Percentiles rank a stretch among this genome's conserved stretches.
Evolutionary conservation across 2,113 vertebrate genomes (phyloP).

Genomic region (Elachura formosa): DNA sequence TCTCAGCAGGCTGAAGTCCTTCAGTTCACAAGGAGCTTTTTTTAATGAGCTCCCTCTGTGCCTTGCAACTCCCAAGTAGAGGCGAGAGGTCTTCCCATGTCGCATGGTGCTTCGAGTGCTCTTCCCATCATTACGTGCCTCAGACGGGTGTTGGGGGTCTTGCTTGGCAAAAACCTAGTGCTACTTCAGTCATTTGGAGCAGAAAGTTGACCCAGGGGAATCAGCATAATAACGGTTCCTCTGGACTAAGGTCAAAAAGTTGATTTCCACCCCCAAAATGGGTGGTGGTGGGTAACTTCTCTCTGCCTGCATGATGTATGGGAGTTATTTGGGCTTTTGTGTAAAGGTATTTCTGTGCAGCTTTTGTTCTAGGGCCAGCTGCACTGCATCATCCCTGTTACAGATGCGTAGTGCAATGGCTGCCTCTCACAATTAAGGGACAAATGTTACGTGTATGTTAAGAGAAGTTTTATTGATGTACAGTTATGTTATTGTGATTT

Average conservation of each 20-base stretch:
- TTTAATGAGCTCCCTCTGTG: conserved; percentile 51
- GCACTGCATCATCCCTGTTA: not conserved
- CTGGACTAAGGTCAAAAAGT: not conserved
- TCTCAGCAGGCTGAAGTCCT: conserved; percentile 39
- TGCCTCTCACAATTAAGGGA: not conserved
- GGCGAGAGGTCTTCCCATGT: not conserved
- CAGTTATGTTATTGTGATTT: not conserved
- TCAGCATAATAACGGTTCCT: not conserved
- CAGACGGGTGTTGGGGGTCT: not conserved
- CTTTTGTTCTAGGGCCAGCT: not conserved
- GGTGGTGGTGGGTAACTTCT: not conserved
- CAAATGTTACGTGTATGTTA: not conserved
- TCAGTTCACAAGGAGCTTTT: conserved; percentile 25
- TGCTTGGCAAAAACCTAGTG: not conserved
- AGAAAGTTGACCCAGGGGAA: not conserved
- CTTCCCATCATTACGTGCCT: not conserved
- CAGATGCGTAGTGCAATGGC: not conserved
- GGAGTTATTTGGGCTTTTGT: not conserved
- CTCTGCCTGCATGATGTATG: not conserved
- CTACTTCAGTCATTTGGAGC: not conserved
- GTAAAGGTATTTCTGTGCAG: not conserved
- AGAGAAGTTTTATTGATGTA: not conserved
- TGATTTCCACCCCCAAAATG: not conserved
- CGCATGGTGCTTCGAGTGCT: not conserved
- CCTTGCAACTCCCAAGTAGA: not conserved